Evolutionary conservation across 2,797 vertebrate species (phyloP).

Genomic region (Sebastes variabilis): DNA sequence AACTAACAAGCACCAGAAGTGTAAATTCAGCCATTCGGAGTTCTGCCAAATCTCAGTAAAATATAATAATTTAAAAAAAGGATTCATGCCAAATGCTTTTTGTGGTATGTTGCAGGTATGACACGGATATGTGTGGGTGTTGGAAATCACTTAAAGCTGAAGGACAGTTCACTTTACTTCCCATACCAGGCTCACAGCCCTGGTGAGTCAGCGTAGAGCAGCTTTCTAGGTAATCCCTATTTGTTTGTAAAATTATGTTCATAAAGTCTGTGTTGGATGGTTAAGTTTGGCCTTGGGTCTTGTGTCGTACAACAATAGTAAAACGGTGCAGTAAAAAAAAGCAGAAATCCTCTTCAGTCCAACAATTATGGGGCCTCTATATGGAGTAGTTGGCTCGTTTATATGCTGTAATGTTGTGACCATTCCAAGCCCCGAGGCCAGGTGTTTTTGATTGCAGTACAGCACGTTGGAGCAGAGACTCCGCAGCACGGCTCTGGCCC

Average conservation of each 20-base stretch:
- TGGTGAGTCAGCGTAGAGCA: constrained; percentile 8
- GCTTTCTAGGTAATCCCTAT: constrained; percentile 47
- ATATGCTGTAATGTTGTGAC: constrained; percentile 81
- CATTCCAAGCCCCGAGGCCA: constrained; percentile 78
- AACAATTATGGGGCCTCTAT: constrained; percentile 82
- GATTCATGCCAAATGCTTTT: constrained; percentile 66
- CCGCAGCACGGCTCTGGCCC: constrained; percentile 63
- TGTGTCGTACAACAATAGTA: constrained; percentile 75
- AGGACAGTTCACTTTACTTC: constrained; percentile 31
- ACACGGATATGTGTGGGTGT: constrained; percentile 32
- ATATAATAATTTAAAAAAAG: constrained; percentile 30
- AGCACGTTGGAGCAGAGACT: constrained; percentile 65
- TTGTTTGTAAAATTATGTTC: constrained; percentile 65
- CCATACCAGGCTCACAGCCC: constrained; percentile 15
- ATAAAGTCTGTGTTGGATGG: constrained; percentile 55
- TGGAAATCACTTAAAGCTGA: constrained; percentile 32
- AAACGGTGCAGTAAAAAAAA: constrained; percentile 64
- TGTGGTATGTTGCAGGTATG: constrained; percentile 78
- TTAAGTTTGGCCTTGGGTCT: constrained; percentile 55
- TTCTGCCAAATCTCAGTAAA: constrained; percentile 75
- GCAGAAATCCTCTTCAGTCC: constrained; percentile 75
- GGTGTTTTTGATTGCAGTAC: constrained; percentile 81
- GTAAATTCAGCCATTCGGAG: constrained; percentile 84
- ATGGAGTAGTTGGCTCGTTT: constrained; percentile 78
- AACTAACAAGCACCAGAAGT: constrained; percentile 84